Percentiles rank a stretch among this genome's conserved stretches.
These are phyloP conservation scores for Drosophila athabasca DNA, from an alignment of 1,140 invertebrate genomes.

Conservation along the genomic window DNA sequence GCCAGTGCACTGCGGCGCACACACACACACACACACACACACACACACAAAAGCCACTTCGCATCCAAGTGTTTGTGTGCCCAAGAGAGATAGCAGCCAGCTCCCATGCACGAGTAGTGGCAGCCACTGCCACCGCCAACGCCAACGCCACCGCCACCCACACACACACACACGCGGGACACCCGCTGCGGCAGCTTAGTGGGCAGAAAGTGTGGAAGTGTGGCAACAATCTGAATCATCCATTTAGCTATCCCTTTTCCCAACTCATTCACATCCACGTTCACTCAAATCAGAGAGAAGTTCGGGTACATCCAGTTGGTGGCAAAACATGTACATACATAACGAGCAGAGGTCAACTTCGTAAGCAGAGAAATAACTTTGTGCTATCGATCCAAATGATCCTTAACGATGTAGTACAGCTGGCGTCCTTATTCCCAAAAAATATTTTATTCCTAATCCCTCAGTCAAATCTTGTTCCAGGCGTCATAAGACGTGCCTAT, in stretches of 20 bases:
- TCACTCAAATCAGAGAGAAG: background rate
- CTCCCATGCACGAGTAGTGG: conserved; percentile 23
- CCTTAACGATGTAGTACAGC: too few relatives aligned
- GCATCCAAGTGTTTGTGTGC: conserved; percentile 66
- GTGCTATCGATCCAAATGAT: too few relatives aligned
- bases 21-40: conserved; percentile 23
- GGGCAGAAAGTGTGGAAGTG: conserved; percentile 42
- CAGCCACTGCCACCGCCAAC: background rate
- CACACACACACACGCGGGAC: conserved; percentile 22
- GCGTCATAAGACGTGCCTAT: too few relatives aligned
- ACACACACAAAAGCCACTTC: conserved; percentile 69
- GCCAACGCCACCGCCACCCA: background rate
- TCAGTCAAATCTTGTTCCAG: background rate
- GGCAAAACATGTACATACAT: too few relatives aligned
- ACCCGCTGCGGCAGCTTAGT: conserved; percentile 52
- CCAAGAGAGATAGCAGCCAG: conserved; percentile 32
- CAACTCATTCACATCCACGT: conserved; percentile 2
- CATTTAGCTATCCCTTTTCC: conserved; percentile 46
- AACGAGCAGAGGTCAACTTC: too few relatives aligned
- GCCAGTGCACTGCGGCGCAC: conserved; percentile 65
- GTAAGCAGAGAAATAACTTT: too few relatives aligned
- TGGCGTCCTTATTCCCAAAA: too few relatives aligned
- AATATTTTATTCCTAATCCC: background rate
- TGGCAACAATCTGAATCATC: conserved; percentile 78
- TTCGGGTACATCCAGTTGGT: too few relatives aligned